Evolutionary conservation across 2,888 invertebrate species (phyloP).

Genomic region (Drosophila suboccidentalis): DNA sequence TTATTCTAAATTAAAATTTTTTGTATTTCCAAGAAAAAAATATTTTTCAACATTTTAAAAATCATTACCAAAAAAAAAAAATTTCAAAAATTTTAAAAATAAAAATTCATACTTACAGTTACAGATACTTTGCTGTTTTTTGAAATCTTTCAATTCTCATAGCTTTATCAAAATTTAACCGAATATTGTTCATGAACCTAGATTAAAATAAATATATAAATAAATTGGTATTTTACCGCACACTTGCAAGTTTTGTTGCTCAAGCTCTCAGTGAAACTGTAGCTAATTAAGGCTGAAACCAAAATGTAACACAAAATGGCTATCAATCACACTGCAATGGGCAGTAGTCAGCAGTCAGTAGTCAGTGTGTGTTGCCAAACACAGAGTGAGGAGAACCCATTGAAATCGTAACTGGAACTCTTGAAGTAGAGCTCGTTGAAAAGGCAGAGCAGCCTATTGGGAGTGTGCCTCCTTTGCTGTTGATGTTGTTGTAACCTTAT

Average conservation of each 20-base stretch:
- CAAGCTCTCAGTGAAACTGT: not conserved
- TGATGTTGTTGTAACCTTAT: slow-evolving; percentile 15
- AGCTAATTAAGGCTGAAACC: slow-evolving; percentile 15
- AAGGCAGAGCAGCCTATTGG: slow-evolving; percentile 18
- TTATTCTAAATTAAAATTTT: too few relatives aligned
- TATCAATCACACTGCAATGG: slow-evolving; percentile 13
- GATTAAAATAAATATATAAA: too few relatives aligned
- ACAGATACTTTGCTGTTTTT: too few relatives aligned
- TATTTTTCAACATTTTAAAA: too few relatives aligned
- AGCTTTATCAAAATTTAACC: not conserved
- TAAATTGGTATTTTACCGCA: not conserved
- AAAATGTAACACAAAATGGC: slow-evolving; percentile 8
- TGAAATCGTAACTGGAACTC: slow-evolving; percentile 26
- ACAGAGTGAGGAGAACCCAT: slow-evolving; percentile 7
- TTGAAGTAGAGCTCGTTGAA: slow-evolving; percentile 15
- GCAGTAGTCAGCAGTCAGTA: slow-evolving; percentile 4
- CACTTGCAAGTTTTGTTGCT: not conserved
- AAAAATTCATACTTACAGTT: too few relatives aligned
- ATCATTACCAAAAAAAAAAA: too few relatives aligned
- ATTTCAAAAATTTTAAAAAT: too few relatives aligned
- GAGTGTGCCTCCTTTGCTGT: not conserved
- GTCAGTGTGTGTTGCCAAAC: slow-evolving; percentile 8
- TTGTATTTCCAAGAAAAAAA: too few relatives aligned
- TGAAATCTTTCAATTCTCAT: too few relatives aligned
- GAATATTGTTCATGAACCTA: too few relatives aligned